Conservation (phyloP, 2,797 vertebrate species). For the Alectoris magna region DNA sequence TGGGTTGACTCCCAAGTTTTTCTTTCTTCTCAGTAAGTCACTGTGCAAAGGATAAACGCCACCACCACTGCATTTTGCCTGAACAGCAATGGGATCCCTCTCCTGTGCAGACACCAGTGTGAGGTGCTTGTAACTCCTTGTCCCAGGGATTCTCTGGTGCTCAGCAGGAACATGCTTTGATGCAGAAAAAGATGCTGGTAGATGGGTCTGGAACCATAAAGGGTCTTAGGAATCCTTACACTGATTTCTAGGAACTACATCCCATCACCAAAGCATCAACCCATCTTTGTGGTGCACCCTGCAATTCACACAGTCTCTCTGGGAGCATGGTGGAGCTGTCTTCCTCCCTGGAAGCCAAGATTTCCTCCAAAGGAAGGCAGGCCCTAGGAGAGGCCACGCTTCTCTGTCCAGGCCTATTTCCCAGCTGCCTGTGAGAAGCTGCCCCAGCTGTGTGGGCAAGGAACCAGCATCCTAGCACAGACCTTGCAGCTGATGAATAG, state of each 20-base stretch:
- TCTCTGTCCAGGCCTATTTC: neutral
- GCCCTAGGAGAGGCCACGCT: accelerated
- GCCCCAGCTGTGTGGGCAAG: neutral
- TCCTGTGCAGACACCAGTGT: accelerated
- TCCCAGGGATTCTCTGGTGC: neutral
- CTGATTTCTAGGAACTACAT: neutral
- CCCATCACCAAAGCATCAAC: neutral
- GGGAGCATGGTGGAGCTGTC: neutral
- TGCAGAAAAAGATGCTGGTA: neutral
- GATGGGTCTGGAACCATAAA: neutral
- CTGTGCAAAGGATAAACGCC: neutral
- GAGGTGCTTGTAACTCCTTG: accelerated
- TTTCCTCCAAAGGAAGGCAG: neutral
- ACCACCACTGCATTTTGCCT: neutral
- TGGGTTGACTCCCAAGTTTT: neutral
- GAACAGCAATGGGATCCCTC: accelerated
- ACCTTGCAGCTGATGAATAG: accelerated
- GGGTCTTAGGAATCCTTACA: neutral
- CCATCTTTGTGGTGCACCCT: neutral
- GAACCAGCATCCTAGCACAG: accelerated
- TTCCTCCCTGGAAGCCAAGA: neutral
- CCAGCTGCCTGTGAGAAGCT: neutral
- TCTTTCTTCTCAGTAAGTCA: neutral
- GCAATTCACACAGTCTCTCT: neutral
- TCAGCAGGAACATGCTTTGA: neutral